Evolutionary conservation across 2,888 invertebrate species (phyloP), one percentile per base, ranked within the genome.

Genomic region (Dione vanillae): DNA sequence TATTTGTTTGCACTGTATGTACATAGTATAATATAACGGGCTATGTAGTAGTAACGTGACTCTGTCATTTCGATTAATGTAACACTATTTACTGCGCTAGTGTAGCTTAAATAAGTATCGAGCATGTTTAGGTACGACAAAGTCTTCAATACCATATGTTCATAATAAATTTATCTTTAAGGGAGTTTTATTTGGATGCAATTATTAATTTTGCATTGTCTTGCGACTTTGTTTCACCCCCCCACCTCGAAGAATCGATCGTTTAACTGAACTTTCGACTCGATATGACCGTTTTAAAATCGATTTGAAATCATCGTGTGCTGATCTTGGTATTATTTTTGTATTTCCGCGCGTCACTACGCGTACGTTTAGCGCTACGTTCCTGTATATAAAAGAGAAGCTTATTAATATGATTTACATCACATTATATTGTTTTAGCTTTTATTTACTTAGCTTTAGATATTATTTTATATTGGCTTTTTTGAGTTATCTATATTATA

Each of bases 1-100:
- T 86, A 85, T 84, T 91, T 83, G 85, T 90, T 91, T 91, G 90
- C 92, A 83, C 81, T 92, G 92, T 92, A 92, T 92, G 92, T 92
- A 92, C 87, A 92, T 92, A 91, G 84, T 83, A 85, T 89, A 87
- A 79, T 81, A 82, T 82, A 80, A 76, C 80, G 79, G 79, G 81
- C 79, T 83, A 79, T 82, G 78, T 82, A 80, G 78, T 82, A 80
- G 79, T 73, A 86, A 88, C 89, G 89, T 90, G 89, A 90, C 91
- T 90, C 90, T 89, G 85, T 85, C 80, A 80, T 58, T 49, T 61
- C 80, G 58, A 49, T 54, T 20, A 67, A 62, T 65, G 61, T 41
- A 54, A 56, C 19, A 41, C 80, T 85, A 80, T 83, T 82, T 86
- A 82, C 82, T 79, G 83, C 83, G 85, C 85, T 87, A 85, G 84